These are phyloP conservation scores for Drosophila trichaetosa DNA, from an alignment of 2,888 invertebrate species.

Conservation along the genomic window DNA sequence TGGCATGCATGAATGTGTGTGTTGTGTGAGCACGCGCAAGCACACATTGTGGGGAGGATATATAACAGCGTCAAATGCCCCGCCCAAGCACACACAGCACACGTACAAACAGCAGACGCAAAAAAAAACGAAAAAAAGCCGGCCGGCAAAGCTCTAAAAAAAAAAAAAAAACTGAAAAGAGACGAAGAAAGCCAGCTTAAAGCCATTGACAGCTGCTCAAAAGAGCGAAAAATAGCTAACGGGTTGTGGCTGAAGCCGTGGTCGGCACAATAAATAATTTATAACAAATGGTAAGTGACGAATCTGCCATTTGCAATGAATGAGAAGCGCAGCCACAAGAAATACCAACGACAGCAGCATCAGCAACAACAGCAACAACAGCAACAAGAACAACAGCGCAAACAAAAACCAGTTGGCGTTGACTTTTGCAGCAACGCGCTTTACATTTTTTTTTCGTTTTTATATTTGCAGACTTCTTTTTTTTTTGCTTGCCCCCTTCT, in stretches of 20 bases:
- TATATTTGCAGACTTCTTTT: conserved; percentile 40
- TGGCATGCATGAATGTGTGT: conserved; percentile 3
- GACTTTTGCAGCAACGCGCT: conserved; percentile 46
- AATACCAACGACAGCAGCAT: conserved; percentile 21
- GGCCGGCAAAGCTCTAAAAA: conserved; percentile 59
- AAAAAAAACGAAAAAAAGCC: conserved; percentile 58
- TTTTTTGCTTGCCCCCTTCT: conserved; percentile 3
- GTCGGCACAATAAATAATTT: conserved; percentile 65
- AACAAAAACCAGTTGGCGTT: conserved; percentile 64
- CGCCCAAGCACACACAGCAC: conserved; percentile 58
- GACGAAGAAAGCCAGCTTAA: conserved; percentile 44
- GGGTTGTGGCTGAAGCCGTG: conserved; percentile 20
- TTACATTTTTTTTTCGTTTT: conserved; percentile 27
- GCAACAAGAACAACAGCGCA: conserved; percentile 22
- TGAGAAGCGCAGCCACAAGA: conserved; percentile 44
- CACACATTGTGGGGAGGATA: conserved; percentile 67
- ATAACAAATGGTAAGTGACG: conserved; percentile 62
- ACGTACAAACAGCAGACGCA: conserved; percentile 49
- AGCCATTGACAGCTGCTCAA: conserved; percentile 51
- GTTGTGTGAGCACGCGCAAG: conserved; percentile 48
- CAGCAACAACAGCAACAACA: conserved; percentile 18
- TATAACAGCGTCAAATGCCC: conserved; percentile 61
- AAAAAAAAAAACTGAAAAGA: conserved; percentile 27
- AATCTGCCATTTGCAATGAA: conserved; percentile 43
- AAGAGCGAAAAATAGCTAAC: conserved; percentile 49